Evolutionary conservation across 2,113 vertebrate genomes (phyloP).

Genomic region (Dicaeum eximium): DNA sequence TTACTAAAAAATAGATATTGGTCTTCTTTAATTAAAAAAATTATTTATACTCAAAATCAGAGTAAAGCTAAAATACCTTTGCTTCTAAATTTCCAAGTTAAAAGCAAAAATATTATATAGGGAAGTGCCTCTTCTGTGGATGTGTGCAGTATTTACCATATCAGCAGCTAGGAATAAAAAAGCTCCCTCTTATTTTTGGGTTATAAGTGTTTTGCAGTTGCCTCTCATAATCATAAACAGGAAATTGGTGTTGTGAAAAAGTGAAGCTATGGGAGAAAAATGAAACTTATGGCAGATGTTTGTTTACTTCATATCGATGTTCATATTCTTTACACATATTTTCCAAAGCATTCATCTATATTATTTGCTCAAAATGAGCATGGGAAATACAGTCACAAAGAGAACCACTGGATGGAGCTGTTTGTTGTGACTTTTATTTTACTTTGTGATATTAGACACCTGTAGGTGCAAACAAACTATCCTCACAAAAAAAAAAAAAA

Average conservation of each 20-base stretch:
- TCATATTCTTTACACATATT: background rate
- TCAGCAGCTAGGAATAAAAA: background rate
- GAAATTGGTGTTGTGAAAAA: background rate
- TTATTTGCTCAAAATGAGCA: background rate
- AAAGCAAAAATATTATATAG: conserved; percentile 27
- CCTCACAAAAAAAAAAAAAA: too few species aligned
- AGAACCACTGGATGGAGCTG: conserved; percentile 48
- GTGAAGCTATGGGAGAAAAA: background rate
- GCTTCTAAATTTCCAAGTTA: conserved; percentile 26
- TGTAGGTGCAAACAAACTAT: background rate
- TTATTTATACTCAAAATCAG: background rate
- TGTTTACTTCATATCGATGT: background rate
- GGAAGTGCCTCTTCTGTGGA: background rate
- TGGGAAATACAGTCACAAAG: background rate
- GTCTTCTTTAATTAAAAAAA: background rate
- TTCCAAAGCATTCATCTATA: background rate
- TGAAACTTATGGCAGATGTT: background rate
- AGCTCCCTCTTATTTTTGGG: background rate
- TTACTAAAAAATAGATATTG: conserved; percentile 39
- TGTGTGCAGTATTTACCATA: background rate
- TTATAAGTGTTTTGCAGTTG: background rate
- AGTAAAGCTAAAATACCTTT: conserved; percentile 24
- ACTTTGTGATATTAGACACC: background rate
- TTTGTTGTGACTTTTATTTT: conserved; percentile 26
- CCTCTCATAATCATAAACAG: background rate